Evolutionary conservation across 2,888 invertebrate genomes (phyloP).

Genomic region (Habrosyne pyritoides): DNA sequence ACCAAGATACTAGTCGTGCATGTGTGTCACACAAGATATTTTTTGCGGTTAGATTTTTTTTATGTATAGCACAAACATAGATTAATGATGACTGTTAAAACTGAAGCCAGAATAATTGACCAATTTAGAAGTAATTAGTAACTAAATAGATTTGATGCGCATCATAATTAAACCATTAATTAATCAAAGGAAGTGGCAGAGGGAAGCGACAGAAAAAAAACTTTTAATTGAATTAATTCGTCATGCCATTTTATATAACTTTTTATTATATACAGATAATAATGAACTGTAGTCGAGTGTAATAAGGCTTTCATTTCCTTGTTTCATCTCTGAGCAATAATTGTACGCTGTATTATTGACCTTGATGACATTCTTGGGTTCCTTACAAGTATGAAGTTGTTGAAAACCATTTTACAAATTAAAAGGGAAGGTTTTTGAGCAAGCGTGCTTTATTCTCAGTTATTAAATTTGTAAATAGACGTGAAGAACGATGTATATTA

Average conservation of each 20-base stretch:
- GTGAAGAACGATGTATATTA: too few species aligned
- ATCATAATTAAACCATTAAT: slow-evolving; percentile 7
- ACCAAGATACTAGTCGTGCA: too few species aligned
- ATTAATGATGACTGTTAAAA: neutral
- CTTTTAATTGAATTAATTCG: slow-evolving; percentile 7
- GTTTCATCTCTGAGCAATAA: neutral
- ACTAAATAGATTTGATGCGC: slow-evolving; percentile 3
- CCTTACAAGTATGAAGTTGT: neutral
- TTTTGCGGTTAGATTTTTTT: too few species aligned
- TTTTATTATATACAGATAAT: neutral
- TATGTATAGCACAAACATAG: neutral
- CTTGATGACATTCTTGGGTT: slow-evolving; percentile 1
- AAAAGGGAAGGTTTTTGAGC: too few species aligned
- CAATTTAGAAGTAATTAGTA: slow-evolving; percentile 4
- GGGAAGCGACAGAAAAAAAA: slow-evolving; percentile 5
- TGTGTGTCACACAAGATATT: too few species aligned
- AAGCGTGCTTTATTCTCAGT: too few species aligned
- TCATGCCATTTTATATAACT: slow-evolving; percentile 3
- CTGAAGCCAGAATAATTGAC: slow-evolving; percentile 2
- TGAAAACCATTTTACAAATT: too few species aligned
- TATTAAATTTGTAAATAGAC: too few species aligned
- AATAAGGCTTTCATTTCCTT: neutral
- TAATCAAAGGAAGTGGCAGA: slow-evolving; percentile 8
- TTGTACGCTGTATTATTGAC: neutral
- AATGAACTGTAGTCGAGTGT: neutral